Conservation (phyloP, 1,140 invertebrate species). For the Asbolus verrucosus region DNA sequence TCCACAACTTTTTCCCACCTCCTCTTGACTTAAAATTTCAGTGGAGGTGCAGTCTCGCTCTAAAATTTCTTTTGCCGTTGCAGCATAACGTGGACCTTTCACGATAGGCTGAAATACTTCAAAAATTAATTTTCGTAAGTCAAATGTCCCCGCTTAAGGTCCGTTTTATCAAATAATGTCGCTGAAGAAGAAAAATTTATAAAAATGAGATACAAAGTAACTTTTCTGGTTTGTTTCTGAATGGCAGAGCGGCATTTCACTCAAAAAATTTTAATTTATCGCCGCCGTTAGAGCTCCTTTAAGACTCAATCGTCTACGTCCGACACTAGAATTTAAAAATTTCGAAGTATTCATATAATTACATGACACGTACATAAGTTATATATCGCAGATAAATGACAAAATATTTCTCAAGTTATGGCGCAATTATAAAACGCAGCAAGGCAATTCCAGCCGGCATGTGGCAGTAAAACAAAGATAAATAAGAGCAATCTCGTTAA, state of each 20-base stretch:
- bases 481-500: conserved; percentile 42
- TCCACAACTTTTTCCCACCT: too few relatives aligned
- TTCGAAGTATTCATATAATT: conserved; percentile 41
- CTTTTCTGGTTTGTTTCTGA: not conserved
- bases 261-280: conserved; percentile 28
- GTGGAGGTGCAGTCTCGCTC: too few relatives aligned
- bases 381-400: conserved; percentile 48
- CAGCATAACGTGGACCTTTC: too few relatives aligned
- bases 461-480: conserved; percentile 43
- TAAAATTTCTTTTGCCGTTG: too few relatives aligned
- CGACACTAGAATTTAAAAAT: conserved; percentile 41
- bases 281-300: conserved; percentile 16
- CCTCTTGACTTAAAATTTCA: too few relatives aligned
- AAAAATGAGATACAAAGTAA: too few relatives aligned
- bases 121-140: too few relatives aligned
- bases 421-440: conserved; percentile 42
- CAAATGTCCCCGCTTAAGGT: too few relatives aligned
- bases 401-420: conserved; percentile 49
- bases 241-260: not conserved
- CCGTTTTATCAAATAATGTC: too few relatives aligned
- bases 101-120: too few relatives aligned
- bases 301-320: conserved; percentile 37
- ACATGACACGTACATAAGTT: conserved; percentile 27
- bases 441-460: conserved; percentile 40
- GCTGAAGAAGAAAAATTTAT: too few relatives aligned